These are phyloP conservation scores for Craseonycteris thonglongyai DNA, from an alignment of 2,113 vertebrate genomes.

Conservation along the genomic window DNA sequence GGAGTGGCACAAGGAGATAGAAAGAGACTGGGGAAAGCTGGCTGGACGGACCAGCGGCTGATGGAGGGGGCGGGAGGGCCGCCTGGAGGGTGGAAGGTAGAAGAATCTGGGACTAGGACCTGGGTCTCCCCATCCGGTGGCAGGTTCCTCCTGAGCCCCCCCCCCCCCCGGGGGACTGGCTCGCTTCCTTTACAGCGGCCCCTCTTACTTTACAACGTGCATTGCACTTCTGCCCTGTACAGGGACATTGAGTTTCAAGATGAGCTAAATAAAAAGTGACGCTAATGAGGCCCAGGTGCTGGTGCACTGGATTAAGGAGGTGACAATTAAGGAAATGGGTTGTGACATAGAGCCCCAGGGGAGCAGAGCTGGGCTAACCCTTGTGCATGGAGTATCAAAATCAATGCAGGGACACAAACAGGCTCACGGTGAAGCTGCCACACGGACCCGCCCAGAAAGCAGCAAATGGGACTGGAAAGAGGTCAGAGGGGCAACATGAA, in stretches of 20 bases:
- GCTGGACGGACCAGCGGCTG: background rate
- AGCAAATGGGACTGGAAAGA: background rate
- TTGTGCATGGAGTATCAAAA: background rate
- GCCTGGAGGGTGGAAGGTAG: background rate
- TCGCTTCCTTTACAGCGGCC: accelerated
- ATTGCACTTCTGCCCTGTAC: background rate
- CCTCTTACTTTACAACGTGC: background rate
- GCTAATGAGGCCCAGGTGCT: background rate
- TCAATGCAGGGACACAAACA: background rate
- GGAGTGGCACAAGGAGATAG: background rate
- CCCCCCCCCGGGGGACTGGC: no score
- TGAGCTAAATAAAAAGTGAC: background rate
- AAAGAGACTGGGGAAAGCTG: background rate
- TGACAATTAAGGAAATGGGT: background rate
- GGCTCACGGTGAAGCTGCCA: background rate
- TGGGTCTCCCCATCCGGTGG: background rate
- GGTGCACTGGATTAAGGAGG: background rate
- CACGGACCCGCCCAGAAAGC: background rate
- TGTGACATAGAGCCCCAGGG: background rate
- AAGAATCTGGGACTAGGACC: no score
- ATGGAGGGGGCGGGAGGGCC: background rate
- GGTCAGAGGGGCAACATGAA: background rate
- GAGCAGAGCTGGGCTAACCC: background rate
- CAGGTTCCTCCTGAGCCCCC: background rate
- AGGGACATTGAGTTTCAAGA: background rate